Evolutionary conservation across 2,888 invertebrate genomes (phyloP).

Genomic region (Stegana nigrithorax): DNA sequence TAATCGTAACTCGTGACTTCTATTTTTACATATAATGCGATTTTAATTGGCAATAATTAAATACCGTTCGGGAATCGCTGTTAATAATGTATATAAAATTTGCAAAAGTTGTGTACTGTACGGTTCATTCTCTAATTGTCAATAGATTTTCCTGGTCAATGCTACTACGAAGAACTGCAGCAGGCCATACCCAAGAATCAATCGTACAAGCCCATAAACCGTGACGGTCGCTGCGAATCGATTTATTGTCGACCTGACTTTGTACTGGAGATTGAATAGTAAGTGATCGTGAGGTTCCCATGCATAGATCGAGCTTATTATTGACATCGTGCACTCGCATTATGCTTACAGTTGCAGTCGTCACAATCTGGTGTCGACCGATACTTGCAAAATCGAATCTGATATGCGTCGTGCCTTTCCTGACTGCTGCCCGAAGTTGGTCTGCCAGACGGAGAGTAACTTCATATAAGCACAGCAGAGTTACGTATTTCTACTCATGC

Average conservation of each 20-base stretch:
- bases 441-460: conserved; percentile 55
- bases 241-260: conserved; percentile 57
- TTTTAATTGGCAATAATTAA: neutral
- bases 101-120: neutral
- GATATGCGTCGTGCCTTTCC: conserved; percentile 57
- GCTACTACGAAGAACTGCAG: conserved; percentile 58
- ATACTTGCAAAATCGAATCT: conserved; percentile 51
- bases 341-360: conserved; percentile 52
- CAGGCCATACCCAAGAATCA: conserved; percentile 60
- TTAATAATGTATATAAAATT: neutral
- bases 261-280: conserved; percentile 56
- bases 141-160: conserved; percentile 58
- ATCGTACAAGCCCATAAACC: conserved; percentile 59
- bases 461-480: no score
- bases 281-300: conserved; percentile 28
- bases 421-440: conserved; percentile 54
- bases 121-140: neutral
- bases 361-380: conserved; percentile 53
- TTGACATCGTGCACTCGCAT: no score
- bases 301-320: neutral
- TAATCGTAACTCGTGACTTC: no score
- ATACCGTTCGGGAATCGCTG: neutral
- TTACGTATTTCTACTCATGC: no score
- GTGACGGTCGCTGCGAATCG: conserved; percentile 53
- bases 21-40: neutral